These are phyloP conservation scores for Metalampra italica DNA, from an alignment of 2,888 invertebrate species.

Conservation along the genomic window DNA sequence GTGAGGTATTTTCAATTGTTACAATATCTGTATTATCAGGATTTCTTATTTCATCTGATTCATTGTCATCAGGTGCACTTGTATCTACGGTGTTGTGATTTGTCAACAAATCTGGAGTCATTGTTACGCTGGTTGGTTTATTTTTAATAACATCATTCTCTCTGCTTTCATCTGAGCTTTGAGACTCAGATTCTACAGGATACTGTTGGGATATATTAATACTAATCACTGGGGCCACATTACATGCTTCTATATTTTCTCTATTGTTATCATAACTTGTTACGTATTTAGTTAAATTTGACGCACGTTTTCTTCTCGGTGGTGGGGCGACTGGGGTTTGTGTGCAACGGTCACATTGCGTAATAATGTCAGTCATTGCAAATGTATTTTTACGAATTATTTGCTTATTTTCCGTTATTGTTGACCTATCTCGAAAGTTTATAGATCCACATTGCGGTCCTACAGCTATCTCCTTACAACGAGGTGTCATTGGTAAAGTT, in stretches of 20 bases:
- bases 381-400: constrained; percentile 49
- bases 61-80: constrained; percentile 25
- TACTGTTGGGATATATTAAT: constrained; percentile 80
- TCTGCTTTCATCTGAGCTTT: constrained; percentile 72
- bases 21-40: neutral
- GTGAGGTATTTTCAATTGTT: neutral
- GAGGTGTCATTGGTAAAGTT: constrained; percentile 63
- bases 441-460: constrained; percentile 57
- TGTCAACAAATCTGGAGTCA: constrained; percentile 78
- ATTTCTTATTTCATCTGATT: constrained; percentile 12
- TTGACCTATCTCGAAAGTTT: constrained; percentile 43
- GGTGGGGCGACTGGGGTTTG: constrained; percentile 56
- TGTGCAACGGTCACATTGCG: constrained; percentile 42
- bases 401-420: constrained; percentile 49
- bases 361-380: constrained; percentile 54
- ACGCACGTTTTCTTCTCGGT: constrained; percentile 46
- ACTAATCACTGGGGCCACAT: constrained; percentile 71
- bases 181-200: constrained; percentile 56
- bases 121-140: constrained; percentile 28
- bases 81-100: constrained; percentile 73
- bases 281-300: constrained; percentile 32
- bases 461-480: constrained; percentile 66
- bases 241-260: constrained; percentile 37
- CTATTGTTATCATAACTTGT: constrained; percentile 28
- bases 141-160: constrained; percentile 21